Conservation (phyloP, 64 coral and sea anemone genomes). For the Exaiptasia diaphana region DNA sequence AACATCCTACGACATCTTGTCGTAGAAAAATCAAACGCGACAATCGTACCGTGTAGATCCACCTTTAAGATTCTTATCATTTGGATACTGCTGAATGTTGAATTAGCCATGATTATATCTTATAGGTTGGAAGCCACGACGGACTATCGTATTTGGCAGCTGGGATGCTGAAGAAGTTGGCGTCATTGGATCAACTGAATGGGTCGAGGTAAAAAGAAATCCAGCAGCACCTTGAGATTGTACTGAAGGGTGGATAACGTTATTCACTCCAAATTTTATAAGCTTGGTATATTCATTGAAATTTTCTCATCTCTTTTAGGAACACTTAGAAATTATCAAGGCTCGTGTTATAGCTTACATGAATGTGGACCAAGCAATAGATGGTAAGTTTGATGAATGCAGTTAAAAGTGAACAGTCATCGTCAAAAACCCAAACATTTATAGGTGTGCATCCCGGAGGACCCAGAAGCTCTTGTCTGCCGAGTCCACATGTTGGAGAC, state of each 20-base stretch:
- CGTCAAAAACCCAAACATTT: no score
- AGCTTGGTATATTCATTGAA: no score
- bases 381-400: neutral
- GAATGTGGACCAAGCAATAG: conserved; percentile 38
- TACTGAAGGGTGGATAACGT: neutral
- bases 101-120: no score
- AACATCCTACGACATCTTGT: no score
- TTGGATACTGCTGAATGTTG: no score
- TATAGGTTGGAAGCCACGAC: conserved; percentile 46
- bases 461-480: no score
- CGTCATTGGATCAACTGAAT: conserved; percentile 44
- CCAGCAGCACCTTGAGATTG: neutral
- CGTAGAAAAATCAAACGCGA: no score
- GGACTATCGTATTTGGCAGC: conserved; percentile 55
- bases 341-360: conserved; percentile 46
- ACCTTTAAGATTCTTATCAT: no score
- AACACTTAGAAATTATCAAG: conserved; percentile 37
- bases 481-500: no score
- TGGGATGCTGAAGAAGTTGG: conserved; percentile 65
- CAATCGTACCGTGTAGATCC: no score
- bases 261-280: neutral
- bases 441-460: no score
- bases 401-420: no score
- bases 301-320: neutral
- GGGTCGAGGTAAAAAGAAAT: conserved; percentile 44